A percentile compares a stretch with the other conserved stretches of the same genome.
Evolutionary conservation across 2,113 vertebrate genomes (phyloP).

Genomic region (Heterotis niloticus): DNA sequence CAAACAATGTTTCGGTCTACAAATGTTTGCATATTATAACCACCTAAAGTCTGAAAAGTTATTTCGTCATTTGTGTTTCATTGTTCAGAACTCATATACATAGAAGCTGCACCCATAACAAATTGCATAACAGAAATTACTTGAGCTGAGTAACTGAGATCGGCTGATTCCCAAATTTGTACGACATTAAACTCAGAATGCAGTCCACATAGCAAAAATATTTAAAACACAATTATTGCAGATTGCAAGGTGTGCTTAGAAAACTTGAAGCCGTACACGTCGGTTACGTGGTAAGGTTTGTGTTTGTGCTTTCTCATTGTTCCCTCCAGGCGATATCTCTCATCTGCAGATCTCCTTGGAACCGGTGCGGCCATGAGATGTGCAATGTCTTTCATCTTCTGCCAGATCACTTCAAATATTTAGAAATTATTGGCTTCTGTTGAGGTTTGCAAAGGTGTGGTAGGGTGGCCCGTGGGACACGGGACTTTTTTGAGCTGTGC

Average conservation of each 20-base stretch:
- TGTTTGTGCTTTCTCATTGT: constrained; percentile 44
- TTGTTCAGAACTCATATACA: too few species aligned
- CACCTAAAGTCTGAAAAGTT: background rate
- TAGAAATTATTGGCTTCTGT: constrained; percentile 37
- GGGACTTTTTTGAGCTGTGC: constrained; percentile 39
- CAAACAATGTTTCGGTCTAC: too few species aligned
- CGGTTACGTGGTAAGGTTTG: constrained; percentile 3
- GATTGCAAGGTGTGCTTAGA: background rate
- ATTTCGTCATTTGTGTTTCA: background rate
- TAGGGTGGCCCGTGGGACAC: background rate
- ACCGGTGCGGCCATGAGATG: constrained; percentile 26
- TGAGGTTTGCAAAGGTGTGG: background rate
- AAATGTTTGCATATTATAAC: too few species aligned
- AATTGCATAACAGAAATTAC: background rate
- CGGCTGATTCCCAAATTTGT: background rate
- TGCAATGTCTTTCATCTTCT: constrained; percentile 50
- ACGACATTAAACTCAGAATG: background rate
- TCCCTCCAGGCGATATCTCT: constrained; percentile 43
- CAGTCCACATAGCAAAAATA: too few species aligned
- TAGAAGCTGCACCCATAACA: too few species aligned
- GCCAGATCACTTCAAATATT: constrained; percentile 52
- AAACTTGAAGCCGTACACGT: background rate
- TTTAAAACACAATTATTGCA: constrained; percentile 25
- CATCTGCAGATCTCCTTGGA: constrained; percentile 54
- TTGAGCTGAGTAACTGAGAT: too few species aligned